phyloP scores from a whole-genome alignment of 2,888 invertebrate species.

The Sipunculus nudus region DNA sequence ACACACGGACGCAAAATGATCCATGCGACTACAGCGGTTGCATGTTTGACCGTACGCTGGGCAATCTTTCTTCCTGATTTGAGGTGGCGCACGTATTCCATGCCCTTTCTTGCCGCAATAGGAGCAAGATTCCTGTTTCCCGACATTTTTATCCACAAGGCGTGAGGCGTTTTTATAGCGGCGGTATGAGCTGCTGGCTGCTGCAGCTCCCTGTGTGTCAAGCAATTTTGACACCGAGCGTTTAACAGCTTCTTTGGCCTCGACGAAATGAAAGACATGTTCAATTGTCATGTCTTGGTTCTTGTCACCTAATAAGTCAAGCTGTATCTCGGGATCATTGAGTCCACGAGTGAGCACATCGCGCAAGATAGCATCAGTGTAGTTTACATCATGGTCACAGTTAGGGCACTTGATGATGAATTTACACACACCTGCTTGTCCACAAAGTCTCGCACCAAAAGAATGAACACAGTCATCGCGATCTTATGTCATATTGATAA shows the following conservation, averaged over 20 bases:
- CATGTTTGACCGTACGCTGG: slow-evolving; percentile 39
- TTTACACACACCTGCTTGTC: slow-evolving; percentile 41
- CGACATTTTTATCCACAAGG: too few relatives aligned
- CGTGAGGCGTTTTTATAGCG: too few relatives aligned
- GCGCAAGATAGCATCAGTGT: slow-evolving; percentile 29
- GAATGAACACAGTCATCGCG: slow-evolving; percentile 35
- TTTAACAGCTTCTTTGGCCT: slow-evolving; percentile 42
- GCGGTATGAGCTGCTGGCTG: slow-evolving; percentile 25
- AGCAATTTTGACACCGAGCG: slow-evolving; percentile 35
- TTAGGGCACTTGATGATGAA: slow-evolving; percentile 1
- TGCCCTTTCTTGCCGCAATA: slow-evolving; percentile 44
- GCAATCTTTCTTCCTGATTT: slow-evolving; percentile 29
- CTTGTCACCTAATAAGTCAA: slow-evolving; percentile 32
- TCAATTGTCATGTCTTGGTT: slow-evolving; percentile 40
- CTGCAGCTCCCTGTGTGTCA: slow-evolving; percentile 20
- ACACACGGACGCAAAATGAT: slow-evolving; percentile 38
- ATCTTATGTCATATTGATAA: slow-evolving; percentile 28
- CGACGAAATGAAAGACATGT: slow-evolving; percentile 36
- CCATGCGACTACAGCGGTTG: slow-evolving; percentile 20
- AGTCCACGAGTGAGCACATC: slow-evolving; percentile 26
- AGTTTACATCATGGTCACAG: slow-evolving; percentile 29
- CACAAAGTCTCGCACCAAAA: slow-evolving; percentile 37
- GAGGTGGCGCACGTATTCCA: slow-evolving; percentile 27
- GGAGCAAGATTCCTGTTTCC: slow-evolving; percentile 5
- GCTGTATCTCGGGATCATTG: slow-evolving; percentile 31